Conservation (phyloP, 2,888 invertebrate genomes). For the Philonicus albiceps region DNA sequence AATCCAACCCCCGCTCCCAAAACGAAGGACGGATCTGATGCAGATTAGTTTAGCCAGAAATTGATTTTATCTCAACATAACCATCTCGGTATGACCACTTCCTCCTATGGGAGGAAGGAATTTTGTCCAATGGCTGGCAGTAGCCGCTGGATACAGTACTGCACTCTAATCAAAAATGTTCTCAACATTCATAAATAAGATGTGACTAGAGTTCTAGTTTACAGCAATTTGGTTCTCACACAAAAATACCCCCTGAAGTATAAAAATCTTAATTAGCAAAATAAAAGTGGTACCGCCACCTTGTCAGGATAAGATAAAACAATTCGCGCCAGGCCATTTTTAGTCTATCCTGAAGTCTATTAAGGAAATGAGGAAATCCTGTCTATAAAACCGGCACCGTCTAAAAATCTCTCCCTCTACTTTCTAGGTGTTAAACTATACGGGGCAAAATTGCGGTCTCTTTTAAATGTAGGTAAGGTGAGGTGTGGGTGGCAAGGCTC, state of each 20-base stretch:
- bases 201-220: background rate
- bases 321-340: background rate
- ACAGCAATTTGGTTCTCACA: background rate
- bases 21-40: background rate
- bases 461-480: background rate
- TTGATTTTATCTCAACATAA: background rate
- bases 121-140: background rate
- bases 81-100: background rate
- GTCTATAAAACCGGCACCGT: background rate
- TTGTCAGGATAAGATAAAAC: background rate
- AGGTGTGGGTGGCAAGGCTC: background rate
- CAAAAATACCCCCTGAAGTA: background rate
- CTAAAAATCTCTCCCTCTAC: background rate
- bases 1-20: background rate
- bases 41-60: background rate
- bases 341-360: background rate
- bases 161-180: background rate
- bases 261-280: background rate
- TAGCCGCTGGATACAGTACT: background rate
- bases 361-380: background rate
- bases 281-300: background rate
- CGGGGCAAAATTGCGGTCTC: background rate
- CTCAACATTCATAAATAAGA: background rate
- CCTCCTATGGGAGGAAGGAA: background rate
- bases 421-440: background rate